These are phyloP conservation scores for Calameuta idolon DNA, from an alignment of 2,888 invertebrate genomes.

Conservation along the genomic window DNA sequence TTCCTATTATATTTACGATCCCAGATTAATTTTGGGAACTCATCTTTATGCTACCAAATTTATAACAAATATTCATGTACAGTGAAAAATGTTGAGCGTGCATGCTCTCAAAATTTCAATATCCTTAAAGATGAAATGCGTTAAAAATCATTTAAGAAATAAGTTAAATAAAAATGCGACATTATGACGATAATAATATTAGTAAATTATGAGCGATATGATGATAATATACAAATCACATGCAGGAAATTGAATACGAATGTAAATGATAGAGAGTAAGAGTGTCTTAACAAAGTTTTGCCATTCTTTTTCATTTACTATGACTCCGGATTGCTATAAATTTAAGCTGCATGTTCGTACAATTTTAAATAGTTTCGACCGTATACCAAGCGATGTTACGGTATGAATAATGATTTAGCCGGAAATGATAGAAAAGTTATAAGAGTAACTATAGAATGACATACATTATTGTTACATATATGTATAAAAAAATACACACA, in stretches of 20 bases:
- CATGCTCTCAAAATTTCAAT: constrained; percentile 22
- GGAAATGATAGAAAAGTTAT: no score
- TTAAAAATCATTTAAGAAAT: constrained; percentile 22
- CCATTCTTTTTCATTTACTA: not conserved
- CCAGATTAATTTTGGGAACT: not conserved
- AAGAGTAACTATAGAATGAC: not conserved
- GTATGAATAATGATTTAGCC: not conserved
- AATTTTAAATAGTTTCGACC: not conserved
- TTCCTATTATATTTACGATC: not conserved
- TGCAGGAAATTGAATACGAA: constrained; percentile 3
- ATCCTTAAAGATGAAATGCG: constrained; percentile 4
- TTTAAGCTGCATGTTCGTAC: not conserved
- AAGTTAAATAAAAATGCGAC: constrained; percentile 26
- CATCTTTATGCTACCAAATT: not conserved
- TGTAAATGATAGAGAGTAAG: constrained; percentile 1
- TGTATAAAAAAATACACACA: not conserved
- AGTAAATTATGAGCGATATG: constrained; percentile 6
- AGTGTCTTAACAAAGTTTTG: constrained; percentile 1
- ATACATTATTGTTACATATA: not conserved
- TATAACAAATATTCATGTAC: not conserved
- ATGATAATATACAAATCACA: not conserved
- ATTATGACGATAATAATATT: constrained; percentile 21
- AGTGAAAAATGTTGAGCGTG: constrained; percentile 6
- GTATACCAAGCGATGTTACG: not conserved
- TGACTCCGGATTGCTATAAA: not conserved